Conservation (phyloP, 2,888 invertebrate genomes). For the Rhopalosiphum nymphaeae region DNA sequence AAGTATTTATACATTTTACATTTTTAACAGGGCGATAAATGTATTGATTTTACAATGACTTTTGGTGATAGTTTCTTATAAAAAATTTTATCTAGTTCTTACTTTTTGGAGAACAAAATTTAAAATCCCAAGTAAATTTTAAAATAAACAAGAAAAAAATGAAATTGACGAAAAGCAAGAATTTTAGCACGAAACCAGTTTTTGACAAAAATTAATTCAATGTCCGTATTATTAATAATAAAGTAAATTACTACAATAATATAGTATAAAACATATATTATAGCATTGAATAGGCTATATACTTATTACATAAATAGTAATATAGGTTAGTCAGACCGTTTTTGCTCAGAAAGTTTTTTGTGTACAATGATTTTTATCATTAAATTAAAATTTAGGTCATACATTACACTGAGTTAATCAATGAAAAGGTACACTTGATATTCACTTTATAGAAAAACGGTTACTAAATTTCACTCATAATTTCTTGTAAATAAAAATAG, state of each 20-base stretch:
- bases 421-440: neutral
- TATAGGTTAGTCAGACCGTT: neutral
- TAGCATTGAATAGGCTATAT: neutral
- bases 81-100: neutral
- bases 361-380: neutral
- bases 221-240: neutral
- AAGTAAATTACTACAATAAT: neutral
- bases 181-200: neutral
- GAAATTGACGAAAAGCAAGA: neutral
- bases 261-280: neutral
- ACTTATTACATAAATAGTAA: too few relatives aligned
- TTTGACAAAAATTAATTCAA: neutral
- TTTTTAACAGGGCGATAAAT: too few relatives aligned
- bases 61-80: neutral
- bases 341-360: neutral
- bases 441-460: neutral
- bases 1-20: too few relatives aligned
- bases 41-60: too few relatives aligned
- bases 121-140: neutral
- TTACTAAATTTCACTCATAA: too few relatives aligned
- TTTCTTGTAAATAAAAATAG: too few relatives aligned
- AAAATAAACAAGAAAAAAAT: neutral
- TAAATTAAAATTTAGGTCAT: neutral
- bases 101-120: neutral
- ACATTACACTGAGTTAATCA: neutral